These are phyloP conservation scores for Takifugu flavidus DNA, from an alignment of 2,113 vertebrate species.

Conservation along the genomic window DNA sequence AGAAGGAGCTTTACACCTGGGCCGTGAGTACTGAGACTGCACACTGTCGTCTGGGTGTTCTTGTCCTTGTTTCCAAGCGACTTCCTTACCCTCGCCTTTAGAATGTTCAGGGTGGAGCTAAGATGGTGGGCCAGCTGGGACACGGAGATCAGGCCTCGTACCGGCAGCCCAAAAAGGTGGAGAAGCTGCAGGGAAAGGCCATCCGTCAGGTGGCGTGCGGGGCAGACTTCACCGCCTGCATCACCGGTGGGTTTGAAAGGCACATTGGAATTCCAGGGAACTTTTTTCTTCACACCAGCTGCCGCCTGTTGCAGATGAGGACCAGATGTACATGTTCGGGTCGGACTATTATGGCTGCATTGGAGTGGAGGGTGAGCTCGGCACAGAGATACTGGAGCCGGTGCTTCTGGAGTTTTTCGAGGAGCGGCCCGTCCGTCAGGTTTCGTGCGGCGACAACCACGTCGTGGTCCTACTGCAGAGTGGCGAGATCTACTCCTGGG, in stretches of 20 bases:
- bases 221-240: slow-evolving; percentile 92
- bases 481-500: slow-evolving; percentile 91
- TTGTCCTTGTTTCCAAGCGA: no score
- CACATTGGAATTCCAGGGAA: not conserved
- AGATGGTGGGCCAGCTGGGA: slow-evolving; percentile 94
- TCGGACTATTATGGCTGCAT: slow-evolving; percentile 97
- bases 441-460: slow-evolving; percentile 96
- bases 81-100: slow-evolving; percentile 47
- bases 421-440: slow-evolving; percentile 85
- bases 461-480: slow-evolving; percentile 88
- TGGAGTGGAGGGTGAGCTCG: slow-evolving; percentile 81
- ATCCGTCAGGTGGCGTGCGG: slow-evolving; percentile 94
- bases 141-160: slow-evolving; percentile 96
- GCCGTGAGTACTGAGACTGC: slow-evolving; percentile 82
- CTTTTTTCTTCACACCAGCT: not conserved
- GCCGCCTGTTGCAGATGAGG: slow-evolving; percentile 81
- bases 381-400: slow-evolving; percentile 87
- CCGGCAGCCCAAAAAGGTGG: slow-evolving; percentile 91
- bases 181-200: slow-evolving; percentile 91
- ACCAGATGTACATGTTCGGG: slow-evolving; percentile 95
- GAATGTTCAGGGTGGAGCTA: slow-evolving; percentile 95
- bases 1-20: slow-evolving; percentile 98
- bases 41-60: no score
- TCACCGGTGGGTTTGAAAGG: slow-evolving; percentile 80
- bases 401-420: slow-evolving; percentile 89